Base-by-base conservation (phyloP, 1,140 invertebrate species). In the Zaprionus taronus region DNA sequence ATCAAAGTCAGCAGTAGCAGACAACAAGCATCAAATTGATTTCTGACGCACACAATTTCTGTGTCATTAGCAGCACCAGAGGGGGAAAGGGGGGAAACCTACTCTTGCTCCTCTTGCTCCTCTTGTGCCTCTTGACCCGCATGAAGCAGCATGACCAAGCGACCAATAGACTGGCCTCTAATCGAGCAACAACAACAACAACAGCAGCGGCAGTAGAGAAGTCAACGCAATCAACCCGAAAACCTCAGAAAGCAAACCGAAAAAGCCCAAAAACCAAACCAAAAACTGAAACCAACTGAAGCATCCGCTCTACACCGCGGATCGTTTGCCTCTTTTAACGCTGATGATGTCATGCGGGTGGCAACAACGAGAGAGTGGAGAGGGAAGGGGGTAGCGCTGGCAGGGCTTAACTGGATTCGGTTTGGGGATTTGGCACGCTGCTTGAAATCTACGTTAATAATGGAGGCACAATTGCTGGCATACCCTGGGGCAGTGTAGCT, bases 351-450 rank as follows among this genome's bases (percentile, higher is more conserved):
- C 83, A 86, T 86, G 72, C 66, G 55, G 63, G 38, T 41, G 61
- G 34, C 56, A 60, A 60, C 17, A 66, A n/a, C 7, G 36, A 4
- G 36, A 7, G n/a, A n/a, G 7, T 6, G 41, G 5, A n/a, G 28
- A 26, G 31, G 20, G 20, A 31, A 7, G 22, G 28, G 5, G 24
- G 4, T 12, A 22, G 38, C 22, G 44, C 5, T 36, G 58, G 12
- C 22, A 55, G 62, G 17, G 51, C 53, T 51, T 51, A 69, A 65
- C 73, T 80, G 81, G 81, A 78, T 77, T 77, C 81, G 73, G 62
- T 81, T 82, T 67, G 73, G 81, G 55, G 68, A 83, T 87, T 86
- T 86, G 69, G 83, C 83, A 86, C 80, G 83, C 72, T 86, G 53
- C 80, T 86, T 71, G 79, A 77, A 72, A 61, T 61, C 60, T 67